phyloP scores from a whole-genome alignment of 2,888 invertebrate genomes.

The Parnassius apollo region DNA sequence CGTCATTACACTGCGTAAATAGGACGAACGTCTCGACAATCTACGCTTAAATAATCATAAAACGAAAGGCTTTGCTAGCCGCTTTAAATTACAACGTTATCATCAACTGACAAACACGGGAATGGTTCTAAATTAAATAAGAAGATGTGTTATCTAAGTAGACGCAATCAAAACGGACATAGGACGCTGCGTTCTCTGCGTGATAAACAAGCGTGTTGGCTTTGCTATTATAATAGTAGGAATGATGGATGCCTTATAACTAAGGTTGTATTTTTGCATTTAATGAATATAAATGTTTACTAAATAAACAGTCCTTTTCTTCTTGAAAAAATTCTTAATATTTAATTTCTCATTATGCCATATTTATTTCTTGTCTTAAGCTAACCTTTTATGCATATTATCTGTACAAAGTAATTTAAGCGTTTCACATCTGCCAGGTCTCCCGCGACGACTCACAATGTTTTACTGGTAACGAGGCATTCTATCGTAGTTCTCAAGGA shows the following conservation, averaged over 20 bases:
- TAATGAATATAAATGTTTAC: too few relatives aligned
- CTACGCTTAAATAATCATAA: slow-evolving; percentile 71
- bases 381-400: too few relatives aligned
- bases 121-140: slow-evolving; percentile 68
- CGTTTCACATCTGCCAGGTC: too few relatives aligned
- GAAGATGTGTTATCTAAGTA: slow-evolving; percentile 61
- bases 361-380: too few relatives aligned
- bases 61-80: slow-evolving; percentile 66
- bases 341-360: too few relatives aligned
- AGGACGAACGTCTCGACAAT: slow-evolving; percentile 55
- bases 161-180: slow-evolving; percentile 70
- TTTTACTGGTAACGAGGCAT: too few relatives aligned
- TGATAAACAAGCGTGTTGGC: slow-evolving; percentile 14
- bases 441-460: too few relatives aligned
- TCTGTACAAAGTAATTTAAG: too few relatives aligned
- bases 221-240: neutral
- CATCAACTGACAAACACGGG: slow-evolving; percentile 53
- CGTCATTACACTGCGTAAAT: slow-evolving; percentile 53
- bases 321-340: too few relatives aligned
- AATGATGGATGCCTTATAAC: neutral
- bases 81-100: slow-evolving; percentile 73
- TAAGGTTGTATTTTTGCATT: neutral
- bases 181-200: slow-evolving; percentile 39
- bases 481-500: too few relatives aligned
- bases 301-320: too few relatives aligned